phyloP scores from a whole-genome alignment of 2,888 invertebrate species.

The Amiota communis region DNA sequence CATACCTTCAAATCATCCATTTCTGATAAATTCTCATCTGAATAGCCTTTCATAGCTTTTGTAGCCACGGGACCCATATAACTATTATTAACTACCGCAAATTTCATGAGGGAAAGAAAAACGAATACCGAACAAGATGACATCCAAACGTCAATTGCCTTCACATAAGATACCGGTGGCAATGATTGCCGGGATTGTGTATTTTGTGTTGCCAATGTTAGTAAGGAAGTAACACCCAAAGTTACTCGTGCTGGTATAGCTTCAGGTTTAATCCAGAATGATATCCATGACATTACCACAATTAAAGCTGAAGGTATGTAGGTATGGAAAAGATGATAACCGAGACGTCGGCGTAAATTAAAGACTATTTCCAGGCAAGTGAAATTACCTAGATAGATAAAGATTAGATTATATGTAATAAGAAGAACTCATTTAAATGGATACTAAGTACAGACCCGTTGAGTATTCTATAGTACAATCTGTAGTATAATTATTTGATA shows the following conservation, averaged over 20 bases:
- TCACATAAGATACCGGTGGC: conserved; percentile 93
- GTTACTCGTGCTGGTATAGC: conserved; percentile 93
- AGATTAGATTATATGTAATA: not conserved
- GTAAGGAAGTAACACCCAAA: conserved; percentile 87
- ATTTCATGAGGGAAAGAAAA: conserved; percentile 92
- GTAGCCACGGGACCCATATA: conserved; percentile 89
- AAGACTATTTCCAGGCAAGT: conserved; percentile 93
- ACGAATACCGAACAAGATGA: conserved; percentile 93
- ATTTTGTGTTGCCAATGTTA: conserved; percentile 92
- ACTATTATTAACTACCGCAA: conserved; percentile 91
- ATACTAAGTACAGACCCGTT: conserved; percentile 74
- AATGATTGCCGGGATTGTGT: conserved; percentile 91
- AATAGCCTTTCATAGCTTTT: conserved; percentile 92
- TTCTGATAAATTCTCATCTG: conserved; percentile 85
- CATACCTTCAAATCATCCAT: conserved; percentile 85
- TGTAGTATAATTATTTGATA: conserved; percentile 90
- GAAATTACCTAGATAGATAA: conserved; percentile 82
- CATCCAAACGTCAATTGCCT: conserved; percentile 95
- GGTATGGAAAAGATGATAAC: conserved; percentile 93
- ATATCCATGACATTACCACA: conserved; percentile 96
- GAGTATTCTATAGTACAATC: conserved; percentile 95
- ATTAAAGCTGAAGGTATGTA: conserved; percentile 93
- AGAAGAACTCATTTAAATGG: not conserved
- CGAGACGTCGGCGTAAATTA: conserved; percentile 85
- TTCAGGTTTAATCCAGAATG: conserved; percentile 96